Conservation (phyloP, 2,113 vertebrate species). For the Mobula hypostoma region DNA sequence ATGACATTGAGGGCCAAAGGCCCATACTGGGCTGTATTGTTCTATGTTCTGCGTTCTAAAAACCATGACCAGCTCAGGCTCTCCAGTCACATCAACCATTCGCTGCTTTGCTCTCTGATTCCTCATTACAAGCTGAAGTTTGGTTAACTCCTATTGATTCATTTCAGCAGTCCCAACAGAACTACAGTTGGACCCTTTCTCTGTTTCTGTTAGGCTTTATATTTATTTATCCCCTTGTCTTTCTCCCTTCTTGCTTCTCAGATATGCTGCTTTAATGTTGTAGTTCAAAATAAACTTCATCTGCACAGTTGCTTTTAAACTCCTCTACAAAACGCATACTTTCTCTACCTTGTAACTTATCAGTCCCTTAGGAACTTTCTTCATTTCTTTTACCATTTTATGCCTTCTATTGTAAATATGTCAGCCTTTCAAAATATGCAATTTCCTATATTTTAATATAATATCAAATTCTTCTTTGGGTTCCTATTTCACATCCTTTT, state of each 20-base stretch:
- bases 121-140: too few species aligned
- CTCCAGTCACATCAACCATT: too few species aligned
- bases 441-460: constrained; percentile 10
- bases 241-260: not conserved
- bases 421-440: not conserved
- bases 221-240: not conserved
- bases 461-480: not conserved
- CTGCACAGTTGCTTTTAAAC: not conserved
- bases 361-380: not conserved
- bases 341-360: not conserved
- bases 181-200: too few species aligned
- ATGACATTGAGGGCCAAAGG: too few species aligned
- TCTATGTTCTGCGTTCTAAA: too few species aligned
- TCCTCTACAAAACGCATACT: not conserved
- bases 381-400: not conserved
- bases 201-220: not conserved
- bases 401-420: not conserved
- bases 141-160: too few species aligned
- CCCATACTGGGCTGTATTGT: too few species aligned
- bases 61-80: too few species aligned
- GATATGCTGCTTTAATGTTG: not conserved
- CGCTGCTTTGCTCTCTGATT: too few species aligned
- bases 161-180: not conserved
- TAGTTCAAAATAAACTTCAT: not conserved
- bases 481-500: not conserved